phyloP scores from a whole-genome alignment of 2,797 vertebrate genomes.

The Hypotaenidia philippensis region DNA sequence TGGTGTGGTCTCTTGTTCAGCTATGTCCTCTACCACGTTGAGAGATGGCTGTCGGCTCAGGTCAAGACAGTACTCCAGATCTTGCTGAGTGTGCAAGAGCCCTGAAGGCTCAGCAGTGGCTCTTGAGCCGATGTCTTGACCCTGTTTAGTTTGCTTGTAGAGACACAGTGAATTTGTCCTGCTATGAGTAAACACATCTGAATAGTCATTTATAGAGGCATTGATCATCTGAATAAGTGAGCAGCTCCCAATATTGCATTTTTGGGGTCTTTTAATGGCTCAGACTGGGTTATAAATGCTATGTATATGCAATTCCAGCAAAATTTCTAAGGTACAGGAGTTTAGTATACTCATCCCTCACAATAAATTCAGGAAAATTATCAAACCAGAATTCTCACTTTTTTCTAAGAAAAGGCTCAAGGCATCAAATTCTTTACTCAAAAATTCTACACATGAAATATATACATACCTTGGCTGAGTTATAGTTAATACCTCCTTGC shows the following conservation, averaged over 20 bases:
- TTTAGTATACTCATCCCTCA: not conserved
- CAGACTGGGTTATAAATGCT: not conserved
- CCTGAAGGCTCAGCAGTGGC: not conserved
- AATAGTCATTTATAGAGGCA: not conserved
- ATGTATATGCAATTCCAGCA: not conserved
- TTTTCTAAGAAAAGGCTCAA: not conserved
- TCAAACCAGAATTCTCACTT: not conserved
- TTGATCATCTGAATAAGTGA: not conserved
- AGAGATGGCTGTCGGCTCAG: accelerated
- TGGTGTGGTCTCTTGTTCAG: accelerated
- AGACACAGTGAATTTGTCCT: not conserved
- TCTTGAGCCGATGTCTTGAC: not conserved
- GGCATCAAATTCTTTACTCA: not conserved
- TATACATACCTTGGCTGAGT: not conserved
- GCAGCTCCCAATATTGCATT: not conserved
- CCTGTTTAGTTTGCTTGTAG: not conserved
- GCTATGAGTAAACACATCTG: not conserved
- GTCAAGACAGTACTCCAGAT: not conserved
- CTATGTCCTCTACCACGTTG: accelerated
- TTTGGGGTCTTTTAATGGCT: not conserved
- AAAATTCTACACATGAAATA: not conserved
- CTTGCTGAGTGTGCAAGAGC: not conserved
- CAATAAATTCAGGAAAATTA: not conserved
- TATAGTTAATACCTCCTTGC: not conserved
- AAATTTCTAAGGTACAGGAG: not conserved